These are phyloP conservation scores for Listronotus oregonensis DNA, from an alignment of 1,140 invertebrate genomes.

Conservation along the genomic window DNA sequence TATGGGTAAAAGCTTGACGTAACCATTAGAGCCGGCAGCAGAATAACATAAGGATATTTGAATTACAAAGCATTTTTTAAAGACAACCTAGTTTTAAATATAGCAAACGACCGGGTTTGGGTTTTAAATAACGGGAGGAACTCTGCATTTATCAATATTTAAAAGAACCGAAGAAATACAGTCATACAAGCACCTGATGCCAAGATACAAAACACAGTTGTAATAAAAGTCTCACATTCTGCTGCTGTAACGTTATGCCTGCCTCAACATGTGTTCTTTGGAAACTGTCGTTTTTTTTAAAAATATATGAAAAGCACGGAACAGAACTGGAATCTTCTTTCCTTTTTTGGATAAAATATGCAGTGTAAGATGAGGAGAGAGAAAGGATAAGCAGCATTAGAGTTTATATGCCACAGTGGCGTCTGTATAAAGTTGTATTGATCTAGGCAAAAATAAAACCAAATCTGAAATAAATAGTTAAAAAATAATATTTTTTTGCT, in stretches of 20 bases:
- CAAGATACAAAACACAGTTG: conserved; percentile 39
- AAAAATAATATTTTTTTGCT: too few species aligned
- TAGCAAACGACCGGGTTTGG: too few species aligned
- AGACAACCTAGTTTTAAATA: too few species aligned
- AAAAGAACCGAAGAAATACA: conserved; percentile 8
- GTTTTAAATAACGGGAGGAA: too few species aligned
- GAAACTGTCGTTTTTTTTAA: conserved; percentile 44
- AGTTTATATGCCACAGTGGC: conserved; percentile 6
- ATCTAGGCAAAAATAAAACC: too few species aligned
- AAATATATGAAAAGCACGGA: conserved; percentile 41
- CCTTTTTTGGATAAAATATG: conserved; percentile 18
- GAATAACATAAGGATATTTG: too few species aligned
- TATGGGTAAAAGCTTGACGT: too few species aligned
- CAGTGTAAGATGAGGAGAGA: conserved; percentile 16
- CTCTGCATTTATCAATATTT: conserved; percentile 12
- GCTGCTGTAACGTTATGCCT: conserved; percentile 35
- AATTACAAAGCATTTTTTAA: too few species aligned
- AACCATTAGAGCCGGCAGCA: too few species aligned
- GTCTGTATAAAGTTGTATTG: too few species aligned
- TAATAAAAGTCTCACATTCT: conserved; percentile 45
- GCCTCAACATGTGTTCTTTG: conserved; percentile 42
- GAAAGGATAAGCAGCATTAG: conserved; percentile 20
- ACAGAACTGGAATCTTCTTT: not conserved
- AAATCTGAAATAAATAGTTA: too few species aligned
- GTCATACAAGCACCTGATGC: conserved; percentile 30